Base-by-base conservation (phyloP, 2,888 invertebrate species). In the Drosophila paranaensis region DNA sequence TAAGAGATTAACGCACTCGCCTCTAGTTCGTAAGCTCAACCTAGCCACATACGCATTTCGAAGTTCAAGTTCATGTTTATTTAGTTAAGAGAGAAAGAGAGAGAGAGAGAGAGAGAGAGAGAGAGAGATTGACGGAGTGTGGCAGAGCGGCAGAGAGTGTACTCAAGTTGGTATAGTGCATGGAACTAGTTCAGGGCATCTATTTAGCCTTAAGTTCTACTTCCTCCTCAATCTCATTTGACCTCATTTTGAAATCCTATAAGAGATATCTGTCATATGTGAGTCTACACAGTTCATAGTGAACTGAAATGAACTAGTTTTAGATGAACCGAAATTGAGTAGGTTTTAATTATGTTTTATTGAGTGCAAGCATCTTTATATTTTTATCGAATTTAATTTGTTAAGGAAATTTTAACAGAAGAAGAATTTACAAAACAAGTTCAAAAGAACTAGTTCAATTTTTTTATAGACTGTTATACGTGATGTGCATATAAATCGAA, bases 11-110 rank as follows among this genome's bases (percentile, higher is more conserved):
- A 62, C 60, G 57, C 68, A 73, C 70, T 68, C 66, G 65, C 73
- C 74, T 79, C 75, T 88, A 88, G 84, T 72, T 58, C 39, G 16
- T 84, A 84, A 84, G 89, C 74, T 86, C 81, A 88, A 81, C 79
- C 79, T 87, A 84, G 84, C 84, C 82, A 84, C 74, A 78, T 48
- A 74, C 48, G 79, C 76, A 77, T 79, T 77, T 77, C 51, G 39
- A 56, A 53, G 51, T 60, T 76, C 67, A 64, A 61, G 60, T 58
- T 63, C 58, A 79, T 77, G 60, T 51, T 69, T 55, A 57, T 73
- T 60, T 53, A 54, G 54, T 64, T 20, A 35, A 54, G 48, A 25
- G 39, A 55, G 20, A 20, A n/a, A 42, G 46, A 13, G n/a, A n/a
- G 50, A 9, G 14, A 40, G 25, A 35, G 25, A 20, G 46, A 13